Evolutionary conservation across 2,888 invertebrate genomes (phyloP).

Genomic region (Embidobia sp.): DNA sequence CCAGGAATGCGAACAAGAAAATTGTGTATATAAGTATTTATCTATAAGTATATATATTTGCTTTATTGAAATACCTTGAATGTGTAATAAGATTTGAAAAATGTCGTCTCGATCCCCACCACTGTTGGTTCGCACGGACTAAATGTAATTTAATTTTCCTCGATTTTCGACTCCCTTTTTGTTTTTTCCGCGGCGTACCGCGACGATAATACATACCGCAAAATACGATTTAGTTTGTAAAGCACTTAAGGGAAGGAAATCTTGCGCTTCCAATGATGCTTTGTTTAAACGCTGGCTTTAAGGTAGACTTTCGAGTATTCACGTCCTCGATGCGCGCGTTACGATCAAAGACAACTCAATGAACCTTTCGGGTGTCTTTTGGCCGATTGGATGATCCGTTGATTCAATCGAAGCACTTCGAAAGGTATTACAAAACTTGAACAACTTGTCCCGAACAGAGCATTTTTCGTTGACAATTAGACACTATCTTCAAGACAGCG

Average conservation of each 20-base stretch:
- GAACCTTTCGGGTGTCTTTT: conserved; percentile 5
- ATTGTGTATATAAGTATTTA: conserved; percentile 49
- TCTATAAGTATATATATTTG: conserved; percentile 54
- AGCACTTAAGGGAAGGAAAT: conserved; percentile 79
- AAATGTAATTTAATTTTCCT: conserved; percentile 32
- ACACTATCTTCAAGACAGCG: conserved; percentile 59
- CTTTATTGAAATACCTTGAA: conserved; percentile 50
- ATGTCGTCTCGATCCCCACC: conserved; percentile 5
- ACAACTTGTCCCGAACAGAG: conserved; percentile 8
- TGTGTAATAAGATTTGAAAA: conserved; percentile 62
- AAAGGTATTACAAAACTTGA: conserved; percentile 33
- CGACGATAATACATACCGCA: conserved; percentile 45
- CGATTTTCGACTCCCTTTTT: conserved; percentile 6
- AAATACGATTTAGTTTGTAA: conserved; percentile 72
- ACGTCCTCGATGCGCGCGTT: conserved; percentile 16
- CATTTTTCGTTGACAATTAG: conserved; percentile 28
- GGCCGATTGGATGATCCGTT: not conserved
- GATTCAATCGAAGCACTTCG: conserved; percentile 13
- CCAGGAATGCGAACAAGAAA: conserved; percentile 54
- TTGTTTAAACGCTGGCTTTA: conserved; percentile 58
- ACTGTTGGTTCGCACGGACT: conserved; percentile 14
- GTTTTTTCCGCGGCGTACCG: conserved; percentile 48
- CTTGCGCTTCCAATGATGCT: conserved; percentile 72
- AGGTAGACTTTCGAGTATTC: conserved; percentile 42
- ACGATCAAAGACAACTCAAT: conserved; percentile 16